Percentiles rank a stretch among this genome's conserved stretches.
Evolutionary conservation across 2,797 vertebrate genomes (phyloP).

Genomic region (Aulostomus chinensis): DNA sequence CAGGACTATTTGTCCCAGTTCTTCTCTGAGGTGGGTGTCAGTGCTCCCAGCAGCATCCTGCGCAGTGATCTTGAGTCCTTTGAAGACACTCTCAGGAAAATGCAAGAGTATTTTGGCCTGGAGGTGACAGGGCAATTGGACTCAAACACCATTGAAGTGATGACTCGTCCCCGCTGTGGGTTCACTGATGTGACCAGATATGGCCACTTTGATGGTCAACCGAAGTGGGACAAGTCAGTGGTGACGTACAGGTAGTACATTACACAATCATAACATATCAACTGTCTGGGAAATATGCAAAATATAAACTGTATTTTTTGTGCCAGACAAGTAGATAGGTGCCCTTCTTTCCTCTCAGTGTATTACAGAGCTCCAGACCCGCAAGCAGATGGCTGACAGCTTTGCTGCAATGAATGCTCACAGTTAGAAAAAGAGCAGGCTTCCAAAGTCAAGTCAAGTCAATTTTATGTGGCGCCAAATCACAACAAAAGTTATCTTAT

Average conservation of each 20-base stretch:
- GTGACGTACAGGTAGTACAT: slow-evolving; percentile 85
- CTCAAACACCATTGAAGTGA: slow-evolving; percentile 79
- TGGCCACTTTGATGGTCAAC: slow-evolving; percentile 64
- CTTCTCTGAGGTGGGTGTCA: slow-evolving; percentile 54
- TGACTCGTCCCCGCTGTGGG: slow-evolving; percentile 88
- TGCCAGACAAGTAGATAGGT: no score
- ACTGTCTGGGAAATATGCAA: no score
- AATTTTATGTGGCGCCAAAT: no score
- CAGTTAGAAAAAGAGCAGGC: no score
- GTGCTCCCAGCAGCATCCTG: slow-evolving; percentile 8
- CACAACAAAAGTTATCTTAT: no score
- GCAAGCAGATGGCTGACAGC: no score
- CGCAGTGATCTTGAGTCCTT: slow-evolving; percentile 48
- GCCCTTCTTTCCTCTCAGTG: no score
- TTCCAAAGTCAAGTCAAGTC: no score
- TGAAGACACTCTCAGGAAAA: slow-evolving; percentile 77
- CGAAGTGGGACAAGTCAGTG: slow-evolving; percentile 81
- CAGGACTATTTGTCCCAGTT: slow-evolving; percentile 54
- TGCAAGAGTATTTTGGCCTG: slow-evolving; percentile 88
- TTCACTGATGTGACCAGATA: slow-evolving; percentile 75
- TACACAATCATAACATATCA: no score
- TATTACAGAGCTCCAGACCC: no score
- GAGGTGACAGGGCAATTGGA: slow-evolving; percentile 83
- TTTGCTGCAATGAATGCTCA: no score
- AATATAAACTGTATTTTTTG: no score